Percentiles rank a stretch among this genome's conserved stretches.
phyloP scores from a whole-genome alignment of 2,113 vertebrate genomes.

The Speoplatyrhinus poulsoni region DNA sequence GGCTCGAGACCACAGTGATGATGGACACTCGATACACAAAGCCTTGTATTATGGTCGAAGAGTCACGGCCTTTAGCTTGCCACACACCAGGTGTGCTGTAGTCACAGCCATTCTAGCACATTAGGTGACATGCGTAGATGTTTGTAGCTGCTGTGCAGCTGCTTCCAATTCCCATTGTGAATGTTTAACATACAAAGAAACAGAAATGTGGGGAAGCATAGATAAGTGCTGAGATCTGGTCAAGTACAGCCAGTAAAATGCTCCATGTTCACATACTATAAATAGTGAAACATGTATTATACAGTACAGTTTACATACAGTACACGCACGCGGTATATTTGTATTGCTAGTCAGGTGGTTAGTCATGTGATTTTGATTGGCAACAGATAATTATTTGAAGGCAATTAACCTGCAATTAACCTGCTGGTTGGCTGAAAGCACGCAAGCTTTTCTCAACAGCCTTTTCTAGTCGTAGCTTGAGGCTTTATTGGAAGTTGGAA shows the following conservation, averaged over 20 bases:
- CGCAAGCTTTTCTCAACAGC: conserved; percentile 10
- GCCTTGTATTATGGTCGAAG: conserved; percentile 62
- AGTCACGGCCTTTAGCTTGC: conserved; percentile 51
- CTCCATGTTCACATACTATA: conserved; percentile 22
- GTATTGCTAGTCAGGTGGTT: background rate
- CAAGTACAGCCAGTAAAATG: conserved; percentile 8
- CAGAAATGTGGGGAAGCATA: conserved; percentile 12
- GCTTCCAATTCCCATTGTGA: conserved; percentile 36
- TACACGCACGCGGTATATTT: too few relatives aligned
- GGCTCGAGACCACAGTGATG: conserved; percentile 60
- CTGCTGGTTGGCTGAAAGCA: conserved; percentile 18
- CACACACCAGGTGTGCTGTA: conserved; percentile 71
- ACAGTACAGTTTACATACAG: background rate
- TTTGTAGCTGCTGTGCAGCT: conserved; percentile 45
- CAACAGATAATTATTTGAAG: background rate
- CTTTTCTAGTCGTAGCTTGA: background rate
- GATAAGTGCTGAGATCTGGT: conserved; percentile 14
- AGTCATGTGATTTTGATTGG: conserved; percentile 14
- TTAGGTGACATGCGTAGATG: conserved; percentile 56
- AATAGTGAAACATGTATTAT: conserved; percentile 9
- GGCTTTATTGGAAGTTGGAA: background rate
- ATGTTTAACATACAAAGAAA: conserved; percentile 18
- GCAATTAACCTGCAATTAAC: background rate
- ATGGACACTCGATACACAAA: conserved; percentile 72
- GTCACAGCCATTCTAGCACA: conserved; percentile 55